These are phyloP conservation scores for Corbicula japonica DNA, from an alignment of 2,888 invertebrate genomes.

Conservation along the genomic window DNA sequence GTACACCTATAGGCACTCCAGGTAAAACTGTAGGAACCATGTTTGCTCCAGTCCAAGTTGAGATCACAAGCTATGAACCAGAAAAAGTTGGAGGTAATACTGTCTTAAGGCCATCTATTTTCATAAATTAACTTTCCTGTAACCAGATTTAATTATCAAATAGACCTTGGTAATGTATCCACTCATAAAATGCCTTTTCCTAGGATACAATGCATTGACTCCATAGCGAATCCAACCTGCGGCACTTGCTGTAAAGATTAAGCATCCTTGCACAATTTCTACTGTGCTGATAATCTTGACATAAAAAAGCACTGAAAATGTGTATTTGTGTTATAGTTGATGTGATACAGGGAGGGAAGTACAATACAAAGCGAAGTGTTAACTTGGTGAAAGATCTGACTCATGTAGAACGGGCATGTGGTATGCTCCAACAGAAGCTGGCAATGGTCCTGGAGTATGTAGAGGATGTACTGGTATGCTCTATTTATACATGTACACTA, in stretches of 20 bases:
- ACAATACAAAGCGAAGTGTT: conserved; percentile 89
- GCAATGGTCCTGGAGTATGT: conserved; percentile 91
- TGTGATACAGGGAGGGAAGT: conserved; percentile 94
- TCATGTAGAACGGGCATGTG: conserved; percentile 95
- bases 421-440: conserved; percentile 92
- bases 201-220: no score
- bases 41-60: conserved; percentile 97
- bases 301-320: no score
- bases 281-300: no score
- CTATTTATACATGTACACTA: background rate
- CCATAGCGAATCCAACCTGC: no score
- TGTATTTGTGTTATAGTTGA: conserved; percentile 48
- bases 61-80: conserved; percentile 95
- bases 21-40: conserved; percentile 93
- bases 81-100: conserved; percentile 90
- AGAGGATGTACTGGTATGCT: conserved; percentile 93
- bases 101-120: no score
- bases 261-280: no score
- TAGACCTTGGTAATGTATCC: no score
- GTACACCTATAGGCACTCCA: conserved; percentile 97
- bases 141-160: no score
- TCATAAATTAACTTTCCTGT: no score
- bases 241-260: no score
- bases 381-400: conserved; percentile 88
- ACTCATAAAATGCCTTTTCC: no score